These are phyloP conservation scores for Enteromius paludinosus DNA, from an alignment of 2,797 vertebrate genomes.

Conservation along the genomic window DNA sequence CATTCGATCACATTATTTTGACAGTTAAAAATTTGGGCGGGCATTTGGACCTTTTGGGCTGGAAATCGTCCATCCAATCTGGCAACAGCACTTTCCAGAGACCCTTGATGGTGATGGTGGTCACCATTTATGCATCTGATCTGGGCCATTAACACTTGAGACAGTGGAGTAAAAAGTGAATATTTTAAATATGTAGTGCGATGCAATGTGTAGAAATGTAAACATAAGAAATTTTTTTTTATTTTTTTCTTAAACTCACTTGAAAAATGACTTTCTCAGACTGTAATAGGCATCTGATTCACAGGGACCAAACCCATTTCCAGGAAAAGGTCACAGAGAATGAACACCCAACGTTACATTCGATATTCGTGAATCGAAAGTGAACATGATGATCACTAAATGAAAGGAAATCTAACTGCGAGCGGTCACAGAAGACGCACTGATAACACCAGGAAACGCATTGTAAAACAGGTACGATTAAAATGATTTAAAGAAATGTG, in stretches of 20 bases:
- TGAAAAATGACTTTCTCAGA: not conserved
- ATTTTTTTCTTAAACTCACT: not conserved
- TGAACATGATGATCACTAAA: not conserved
- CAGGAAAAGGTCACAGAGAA: not conserved
- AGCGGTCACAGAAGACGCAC: not conserved
- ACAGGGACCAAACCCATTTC: not conserved
- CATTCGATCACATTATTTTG: too few relatives aligned
- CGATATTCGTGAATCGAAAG: not conserved
- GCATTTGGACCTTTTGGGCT: too few relatives aligned
- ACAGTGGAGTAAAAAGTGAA: too few relatives aligned
- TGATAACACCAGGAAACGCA: not conserved
- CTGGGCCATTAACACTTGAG: too few relatives aligned
- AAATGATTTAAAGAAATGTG: not conserved
- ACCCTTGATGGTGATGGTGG: too few relatives aligned
- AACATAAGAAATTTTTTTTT: too few relatives aligned
- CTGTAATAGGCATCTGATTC: conserved; percentile 1
- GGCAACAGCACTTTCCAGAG: too few relatives aligned
- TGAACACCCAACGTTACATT: not conserved
- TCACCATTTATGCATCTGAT: too few relatives aligned
- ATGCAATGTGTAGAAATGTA: not conserved
- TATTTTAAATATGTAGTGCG: too few relatives aligned
- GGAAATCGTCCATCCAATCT: too few relatives aligned
- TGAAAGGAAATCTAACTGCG: not conserved
- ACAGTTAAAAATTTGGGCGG: too few relatives aligned
- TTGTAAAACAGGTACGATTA: not conserved